These are phyloP conservation scores for Callopanchax toddi DNA, from an alignment of 2,113 vertebrate species.

Conservation along the genomic window DNA sequence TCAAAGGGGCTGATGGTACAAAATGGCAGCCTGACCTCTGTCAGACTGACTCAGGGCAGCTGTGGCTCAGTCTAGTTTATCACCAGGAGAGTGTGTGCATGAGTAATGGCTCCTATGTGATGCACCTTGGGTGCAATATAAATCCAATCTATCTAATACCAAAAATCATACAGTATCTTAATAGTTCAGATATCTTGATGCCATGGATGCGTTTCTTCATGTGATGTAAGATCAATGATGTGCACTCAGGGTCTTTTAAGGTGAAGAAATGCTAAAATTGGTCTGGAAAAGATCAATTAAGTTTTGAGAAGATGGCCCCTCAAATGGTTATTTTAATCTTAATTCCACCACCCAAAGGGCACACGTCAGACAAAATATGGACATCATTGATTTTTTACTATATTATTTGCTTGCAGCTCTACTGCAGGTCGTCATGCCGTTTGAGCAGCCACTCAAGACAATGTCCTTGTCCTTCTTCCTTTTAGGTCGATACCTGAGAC, in stretches of 20 bases:
- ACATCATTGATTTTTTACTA: conserved; percentile 53
- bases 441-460: conserved; percentile 36
- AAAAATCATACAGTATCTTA: no score
- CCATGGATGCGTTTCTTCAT: no score
- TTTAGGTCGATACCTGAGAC: conserved; percentile 91
- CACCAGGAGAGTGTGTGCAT: no score
- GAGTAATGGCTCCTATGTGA: no score
- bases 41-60: no score
- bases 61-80: no score
- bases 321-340: conserved; percentile 53
- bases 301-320: conserved; percentile 26
- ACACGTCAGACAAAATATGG: conserved; percentile 24
- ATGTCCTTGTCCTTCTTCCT: conserved; percentile 62
- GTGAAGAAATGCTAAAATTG: conserved; percentile 4
- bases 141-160: no score
- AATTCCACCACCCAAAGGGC: conserved; percentile 48
- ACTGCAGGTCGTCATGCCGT: conserved; percentile 24
- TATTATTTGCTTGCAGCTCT: conserved; percentile 61
- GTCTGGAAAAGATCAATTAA: conserved; percentile 26
- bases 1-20: no score
- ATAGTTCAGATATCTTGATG: conserved; percentile 1
- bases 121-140: no score
- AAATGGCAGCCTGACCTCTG: no score
- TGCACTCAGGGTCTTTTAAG: neutral
- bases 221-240: neutral